Evolutionary conservation across 2,797 vertebrate species (phyloP).

Genomic region (Takifugu rubripes): DNA sequence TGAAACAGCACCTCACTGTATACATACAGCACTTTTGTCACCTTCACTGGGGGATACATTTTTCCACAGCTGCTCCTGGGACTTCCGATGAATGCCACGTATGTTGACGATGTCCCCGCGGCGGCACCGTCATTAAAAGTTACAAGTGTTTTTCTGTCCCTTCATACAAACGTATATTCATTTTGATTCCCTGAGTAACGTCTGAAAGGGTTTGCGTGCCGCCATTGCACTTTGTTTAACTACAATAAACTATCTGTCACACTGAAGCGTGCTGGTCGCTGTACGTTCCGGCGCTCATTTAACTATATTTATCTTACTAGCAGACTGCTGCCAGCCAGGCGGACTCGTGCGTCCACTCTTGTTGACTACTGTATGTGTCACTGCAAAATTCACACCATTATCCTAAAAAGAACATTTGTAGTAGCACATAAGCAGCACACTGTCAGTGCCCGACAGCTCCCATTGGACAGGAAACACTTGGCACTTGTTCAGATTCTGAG

Average conservation of each 20-base stretch:
- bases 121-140: conserved; percentile 58
- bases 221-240: conserved; percentile 1
- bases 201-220: conserved; percentile 16
- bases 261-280: conserved; percentile 3
- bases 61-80: conserved; percentile 27
- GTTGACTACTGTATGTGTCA: neutral
- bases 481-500: too few species aligned
- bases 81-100: conserved; percentile 52
- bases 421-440: too few species aligned
- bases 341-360: neutral
- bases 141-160: conserved; percentile 48
- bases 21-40: conserved; percentile 57
- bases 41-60: conserved; percentile 54
- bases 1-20: conserved; percentile 60
- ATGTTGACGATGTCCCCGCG: conserved; percentile 46
- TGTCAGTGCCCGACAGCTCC: too few species aligned
- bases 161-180: conserved; percentile 61
- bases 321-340: conserved; percentile 5
- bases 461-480: neutral
- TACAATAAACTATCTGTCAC: conserved; percentile 15
- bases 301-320: conserved; percentile 15
- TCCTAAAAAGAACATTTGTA: too few species aligned
- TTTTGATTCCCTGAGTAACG: conserved; percentile 47
- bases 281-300: conserved; percentile 6
- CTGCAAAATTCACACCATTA: conserved; percentile 8